Percentiles rank a stretch among this genome's conserved stretches.
These are phyloP conservation scores for Mythimna ferrago DNA, from an alignment of 2,888 invertebrate species.

Conservation along the genomic window DNA sequence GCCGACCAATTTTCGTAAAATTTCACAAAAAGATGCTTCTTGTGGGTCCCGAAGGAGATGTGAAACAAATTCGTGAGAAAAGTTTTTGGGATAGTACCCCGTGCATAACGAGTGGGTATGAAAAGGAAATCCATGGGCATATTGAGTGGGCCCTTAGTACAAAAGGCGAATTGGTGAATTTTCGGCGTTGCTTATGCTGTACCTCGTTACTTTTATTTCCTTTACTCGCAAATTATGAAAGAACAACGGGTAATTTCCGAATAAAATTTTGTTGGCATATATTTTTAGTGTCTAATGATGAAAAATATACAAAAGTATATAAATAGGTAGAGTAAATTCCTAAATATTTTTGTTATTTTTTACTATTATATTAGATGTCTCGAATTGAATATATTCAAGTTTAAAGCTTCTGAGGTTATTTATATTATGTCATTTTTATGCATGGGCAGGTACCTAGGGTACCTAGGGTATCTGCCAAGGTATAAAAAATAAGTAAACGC, in stretches of 20 bases:
- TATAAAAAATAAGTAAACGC: no score
- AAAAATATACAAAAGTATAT: no score
- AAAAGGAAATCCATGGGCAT: constrained; percentile 40
- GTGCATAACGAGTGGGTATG: constrained; percentile 44
- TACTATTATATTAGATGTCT: no score
- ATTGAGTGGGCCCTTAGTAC: constrained; percentile 38
- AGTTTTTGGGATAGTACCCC: constrained; percentile 46
- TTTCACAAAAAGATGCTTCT: constrained; percentile 53
- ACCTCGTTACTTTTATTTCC: not conserved
- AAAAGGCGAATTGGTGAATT: constrained; percentile 2
- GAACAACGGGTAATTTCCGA: no score
- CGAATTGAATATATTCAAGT: no score
- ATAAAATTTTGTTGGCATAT: not conserved
- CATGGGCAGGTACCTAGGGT: no score
- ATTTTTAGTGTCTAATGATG: not conserved
- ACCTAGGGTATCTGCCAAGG: no score
- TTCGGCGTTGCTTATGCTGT: not conserved
- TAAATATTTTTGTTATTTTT: no score
- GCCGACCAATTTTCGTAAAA: constrained; percentile 52
- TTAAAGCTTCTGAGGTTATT: no score
- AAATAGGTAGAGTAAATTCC: no score
- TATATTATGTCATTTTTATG: no score
- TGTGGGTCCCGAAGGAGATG: constrained; percentile 45
- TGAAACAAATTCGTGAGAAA: constrained; percentile 49
- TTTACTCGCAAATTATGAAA: not conserved